Percentiles rank a stretch among this genome's conserved stretches.
Evolutionary conservation across 2,888 invertebrate genomes (phyloP).

Genomic region (Drosophila setosimentum): DNA sequence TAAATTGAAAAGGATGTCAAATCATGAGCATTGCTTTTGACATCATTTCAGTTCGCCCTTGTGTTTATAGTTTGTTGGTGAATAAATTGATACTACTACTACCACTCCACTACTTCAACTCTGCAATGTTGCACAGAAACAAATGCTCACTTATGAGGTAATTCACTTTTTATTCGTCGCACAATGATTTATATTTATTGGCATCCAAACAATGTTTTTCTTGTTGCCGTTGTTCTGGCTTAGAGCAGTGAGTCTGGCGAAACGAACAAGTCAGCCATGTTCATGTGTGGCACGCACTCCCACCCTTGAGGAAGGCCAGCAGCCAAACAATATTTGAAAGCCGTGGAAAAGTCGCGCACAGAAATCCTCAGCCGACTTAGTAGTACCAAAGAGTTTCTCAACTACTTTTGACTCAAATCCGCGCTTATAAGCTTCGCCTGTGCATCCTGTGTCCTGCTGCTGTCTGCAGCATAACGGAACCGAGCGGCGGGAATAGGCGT

Average conservation of each 20-base stretch:
- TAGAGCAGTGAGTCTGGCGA: background rate
- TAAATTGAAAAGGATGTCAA: background rate
- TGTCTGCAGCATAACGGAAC: slow-evolving; percentile 4
- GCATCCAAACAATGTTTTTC: background rate
- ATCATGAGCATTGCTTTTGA: background rate
- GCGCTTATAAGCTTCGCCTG: slow-evolving; percentile 39
- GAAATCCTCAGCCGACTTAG: background rate
- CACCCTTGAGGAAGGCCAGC: too few species aligned
- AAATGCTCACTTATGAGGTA: background rate
- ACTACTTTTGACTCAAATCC: slow-evolving; percentile 54
- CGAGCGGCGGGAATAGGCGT: background rate
- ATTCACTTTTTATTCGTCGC: background rate
- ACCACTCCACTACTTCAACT: background rate
- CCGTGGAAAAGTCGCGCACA: too few species aligned
- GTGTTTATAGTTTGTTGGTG: background rate
- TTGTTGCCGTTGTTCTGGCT: background rate
- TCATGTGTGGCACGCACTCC: background rate
- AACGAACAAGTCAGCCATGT: background rate
- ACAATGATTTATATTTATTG: background rate
- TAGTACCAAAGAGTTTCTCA: slow-evolving; percentile 15
- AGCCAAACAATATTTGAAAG: slow-evolving; percentile 5
- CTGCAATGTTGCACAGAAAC: background rate
- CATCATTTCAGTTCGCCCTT: background rate
- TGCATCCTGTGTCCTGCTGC: slow-evolving; percentile 7
- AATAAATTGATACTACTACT: too few species aligned